Evolutionary conservation across 2,113 vertebrate genomes (phyloP).

Genomic region (Myxocyprinus asiaticus): DNA sequence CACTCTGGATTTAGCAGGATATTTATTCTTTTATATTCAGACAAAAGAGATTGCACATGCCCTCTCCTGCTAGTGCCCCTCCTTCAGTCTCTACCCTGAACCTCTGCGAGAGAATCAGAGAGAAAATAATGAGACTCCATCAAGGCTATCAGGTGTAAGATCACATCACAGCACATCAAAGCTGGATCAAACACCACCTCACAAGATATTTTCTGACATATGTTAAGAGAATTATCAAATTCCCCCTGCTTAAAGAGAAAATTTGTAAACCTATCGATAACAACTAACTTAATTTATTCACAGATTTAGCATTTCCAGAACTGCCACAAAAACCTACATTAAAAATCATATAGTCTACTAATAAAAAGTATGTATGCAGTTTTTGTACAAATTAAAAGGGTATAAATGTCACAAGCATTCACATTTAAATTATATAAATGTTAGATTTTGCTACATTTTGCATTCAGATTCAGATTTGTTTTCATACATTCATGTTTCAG

Average conservation of each 20-base stretch:
- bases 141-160: constrained; percentile 50
- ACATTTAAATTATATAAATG: no score
- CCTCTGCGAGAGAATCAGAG: constrained; percentile 59
- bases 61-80: constrained; percentile 54
- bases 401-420: no score
- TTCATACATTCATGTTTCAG: no score
- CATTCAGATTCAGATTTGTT: no score
- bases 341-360: no score
- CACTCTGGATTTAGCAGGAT: constrained; percentile 75
- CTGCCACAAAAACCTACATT: no score
- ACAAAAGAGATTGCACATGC: constrained; percentile 78
- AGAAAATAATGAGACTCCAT: constrained; percentile 66
- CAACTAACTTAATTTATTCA: constrained; percentile 1
- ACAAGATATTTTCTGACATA: constrained; percentile 28
- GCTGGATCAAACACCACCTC: constrained; percentile 37
- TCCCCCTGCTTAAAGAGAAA: constrained; percentile 3
- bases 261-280: constrained; percentile 11
- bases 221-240: constrained; percentile 33
- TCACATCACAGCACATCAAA: constrained; percentile 53
- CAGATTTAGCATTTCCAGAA: neutral
- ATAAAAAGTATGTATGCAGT: no score
- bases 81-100: constrained; percentile 38
- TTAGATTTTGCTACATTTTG: no score
- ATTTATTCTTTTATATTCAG: constrained; percentile 82
- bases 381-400: no score